Evolutionary conservation across 2,113 vertebrate genomes (phyloP).

Genomic region (Zosterops japonicus): DNA sequence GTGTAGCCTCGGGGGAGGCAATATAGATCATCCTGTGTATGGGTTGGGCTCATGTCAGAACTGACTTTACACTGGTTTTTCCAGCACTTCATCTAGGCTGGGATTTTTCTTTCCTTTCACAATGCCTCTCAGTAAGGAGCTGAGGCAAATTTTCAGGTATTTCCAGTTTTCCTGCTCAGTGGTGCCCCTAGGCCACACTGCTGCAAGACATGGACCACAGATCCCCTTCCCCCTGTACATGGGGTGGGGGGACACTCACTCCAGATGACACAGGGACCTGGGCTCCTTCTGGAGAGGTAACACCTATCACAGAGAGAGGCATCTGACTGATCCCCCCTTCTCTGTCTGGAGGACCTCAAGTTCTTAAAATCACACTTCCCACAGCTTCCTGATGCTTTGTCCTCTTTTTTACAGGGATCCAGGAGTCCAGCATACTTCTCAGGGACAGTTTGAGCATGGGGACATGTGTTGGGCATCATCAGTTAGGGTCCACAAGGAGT

Average conservation of each 20-base stretch:
- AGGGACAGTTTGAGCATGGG: rapidly evolving
- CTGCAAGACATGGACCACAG: rapidly evolving
- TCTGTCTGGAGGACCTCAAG: neutral
- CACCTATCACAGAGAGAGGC: neutral
- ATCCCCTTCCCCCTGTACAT: neutral
- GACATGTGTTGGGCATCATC: neutral
- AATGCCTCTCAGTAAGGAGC: neutral
- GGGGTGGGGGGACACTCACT: neutral
- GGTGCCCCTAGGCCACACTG: neutral
- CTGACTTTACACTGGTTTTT: slow-evolving; percentile 13
- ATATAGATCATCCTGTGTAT: neutral
- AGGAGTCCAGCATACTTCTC: neutral
- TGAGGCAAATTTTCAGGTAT: slow-evolving; percentile 50
- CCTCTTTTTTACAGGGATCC: neutral
- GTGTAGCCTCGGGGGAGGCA: neutral
- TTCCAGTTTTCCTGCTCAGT: slow-evolving; percentile 45
- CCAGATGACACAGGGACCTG: neutral
- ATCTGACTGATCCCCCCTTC: neutral
- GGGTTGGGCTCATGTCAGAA: neutral
- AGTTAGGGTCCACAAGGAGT: neutral
- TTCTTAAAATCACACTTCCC: neutral
- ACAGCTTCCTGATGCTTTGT: neutral
- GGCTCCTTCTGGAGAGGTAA: neutral
- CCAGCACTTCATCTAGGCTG: neutral
- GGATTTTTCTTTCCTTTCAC: slow-evolving; percentile 6